Evolutionary conservation across 1,140 invertebrate species (phyloP).

Genomic region (Tetragonula clypearis): DNA sequence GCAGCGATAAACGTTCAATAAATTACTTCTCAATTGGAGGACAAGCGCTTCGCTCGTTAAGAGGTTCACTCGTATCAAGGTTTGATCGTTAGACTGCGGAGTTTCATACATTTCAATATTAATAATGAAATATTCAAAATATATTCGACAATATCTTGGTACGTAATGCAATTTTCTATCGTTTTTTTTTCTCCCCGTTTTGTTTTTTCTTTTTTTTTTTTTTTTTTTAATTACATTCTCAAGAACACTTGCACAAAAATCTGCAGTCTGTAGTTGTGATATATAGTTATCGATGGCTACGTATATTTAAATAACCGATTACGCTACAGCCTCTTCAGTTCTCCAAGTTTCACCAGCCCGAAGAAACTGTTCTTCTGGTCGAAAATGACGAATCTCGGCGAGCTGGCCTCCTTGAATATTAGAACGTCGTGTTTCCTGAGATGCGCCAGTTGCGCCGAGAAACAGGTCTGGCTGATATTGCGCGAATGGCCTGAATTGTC

Average conservation of each 20-base stretch:
- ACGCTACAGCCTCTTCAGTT: constrained; percentile 64
- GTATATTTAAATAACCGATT: background rate
- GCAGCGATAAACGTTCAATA: background rate
- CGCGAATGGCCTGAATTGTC: constrained; percentile 71
- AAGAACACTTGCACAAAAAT: no score
- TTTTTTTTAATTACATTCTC: no score
- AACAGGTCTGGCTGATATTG: constrained; percentile 84
- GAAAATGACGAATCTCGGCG: constrained; percentile 86
- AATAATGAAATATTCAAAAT: no score
- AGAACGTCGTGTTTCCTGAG: constrained; percentile 85
- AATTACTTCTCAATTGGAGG: constrained; percentile 3
- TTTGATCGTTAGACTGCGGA: no score
- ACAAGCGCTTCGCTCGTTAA: background rate
- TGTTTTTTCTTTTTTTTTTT: no score
- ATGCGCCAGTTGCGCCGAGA: constrained; percentile 86
- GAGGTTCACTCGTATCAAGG: background rate
- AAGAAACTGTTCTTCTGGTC: constrained; percentile 90
- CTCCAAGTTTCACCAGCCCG: constrained; percentile 88
- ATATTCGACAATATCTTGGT: no score
- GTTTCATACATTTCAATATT: background rate
- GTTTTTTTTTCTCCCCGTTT: no score
- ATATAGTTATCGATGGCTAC: background rate
- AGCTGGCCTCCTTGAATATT: constrained; percentile 86
- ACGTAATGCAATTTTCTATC: no score
- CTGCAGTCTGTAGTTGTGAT: background rate